phyloP scores from a whole-genome alignment of 2,888 invertebrate genomes.

The Linnaemya tessellans region DNA sequence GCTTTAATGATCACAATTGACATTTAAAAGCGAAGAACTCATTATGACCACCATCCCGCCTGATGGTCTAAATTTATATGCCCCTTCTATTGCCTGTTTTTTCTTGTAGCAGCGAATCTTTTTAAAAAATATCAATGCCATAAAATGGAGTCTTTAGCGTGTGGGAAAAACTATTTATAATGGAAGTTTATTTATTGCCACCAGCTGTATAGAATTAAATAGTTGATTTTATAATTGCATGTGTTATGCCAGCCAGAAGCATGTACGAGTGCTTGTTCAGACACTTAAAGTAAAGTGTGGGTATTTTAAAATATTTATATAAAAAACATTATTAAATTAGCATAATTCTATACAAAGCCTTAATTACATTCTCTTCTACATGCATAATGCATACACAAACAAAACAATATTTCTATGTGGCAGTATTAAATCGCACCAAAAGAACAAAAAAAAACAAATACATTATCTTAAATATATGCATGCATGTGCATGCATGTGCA shows the following conservation, averaged over 20 bases:
- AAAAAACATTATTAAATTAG: conserved; percentile 57
- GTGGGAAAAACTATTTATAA: neutral
- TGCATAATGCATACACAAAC: neutral
- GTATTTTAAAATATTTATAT: conserved; percentile 38
- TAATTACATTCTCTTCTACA: conserved; percentile 20
- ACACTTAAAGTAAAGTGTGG: neutral
- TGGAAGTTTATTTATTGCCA: neutral
- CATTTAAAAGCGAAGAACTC: no score
- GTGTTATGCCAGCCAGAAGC: neutral
- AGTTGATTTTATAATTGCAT: conserved; percentile 33
- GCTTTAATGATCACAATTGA: no score
- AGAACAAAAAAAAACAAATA: no score
- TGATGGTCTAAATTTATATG: no score
- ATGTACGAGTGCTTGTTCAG: neutral
- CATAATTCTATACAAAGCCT: conserved; percentile 52
- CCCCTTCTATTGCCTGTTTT: no score
- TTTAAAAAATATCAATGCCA: no score
- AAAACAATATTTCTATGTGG: conserved; percentile 6
- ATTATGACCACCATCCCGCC: no score
- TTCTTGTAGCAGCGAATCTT: no score
- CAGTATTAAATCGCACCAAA: neutral
- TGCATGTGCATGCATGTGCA: neutral
- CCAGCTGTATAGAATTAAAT: conserved; percentile 25
- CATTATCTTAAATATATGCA: neutral
- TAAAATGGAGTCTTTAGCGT: neutral